Evolutionary conservation across 2,888 invertebrate species (phyloP), one percentile per base, ranked within the genome.

Genomic region (Spisula subtruncata): DNA sequence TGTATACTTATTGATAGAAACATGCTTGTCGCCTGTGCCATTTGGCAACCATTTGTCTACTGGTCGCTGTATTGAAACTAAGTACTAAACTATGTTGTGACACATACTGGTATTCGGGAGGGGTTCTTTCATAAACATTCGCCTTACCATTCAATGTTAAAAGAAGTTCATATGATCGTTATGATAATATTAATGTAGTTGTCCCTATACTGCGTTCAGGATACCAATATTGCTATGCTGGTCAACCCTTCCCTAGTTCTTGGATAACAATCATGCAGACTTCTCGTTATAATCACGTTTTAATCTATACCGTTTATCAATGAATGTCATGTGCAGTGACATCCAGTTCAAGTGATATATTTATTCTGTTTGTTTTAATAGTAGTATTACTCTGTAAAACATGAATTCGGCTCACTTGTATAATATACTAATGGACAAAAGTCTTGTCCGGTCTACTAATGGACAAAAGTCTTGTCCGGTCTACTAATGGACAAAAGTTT

Each of bases 101-200:
- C 41, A 41, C 8, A n/a, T 35, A 32, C 25, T 41, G 18, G 35
- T 12, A 35, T 35, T 12, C 10, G 12, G 75, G 75, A 75, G 75
- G 5, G 75, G 75, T 75, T 18, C 25, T 71, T 1, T n/a, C 12
- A 32, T 35, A 75, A 32, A 75, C 75, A 75, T 35, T 75, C 6
- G 75, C 5, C 75, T 75, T 75, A 75, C 35, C 35, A 75, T 71
- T 71, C 71, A 71, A n/a, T 71, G n/a, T 25, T 1, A 32, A 75
- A 35, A 25, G 35, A 35, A 35, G 10, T 8, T 75, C 35, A 16
- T 14, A 12, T 18, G 75, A 32, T 75, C 16, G 25, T 32, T 25
- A 35, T 5, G 18, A 25, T 71, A n/a, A 71, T 71, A 29, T 32
- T 8, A 16, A 71, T 32, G 14, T 75, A 75, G 35, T 4, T 35